These are phyloP conservation scores for Metopia argyrocephala DNA, from an alignment of 2,888 invertebrate genomes.

Conservation along the genomic window DNA sequence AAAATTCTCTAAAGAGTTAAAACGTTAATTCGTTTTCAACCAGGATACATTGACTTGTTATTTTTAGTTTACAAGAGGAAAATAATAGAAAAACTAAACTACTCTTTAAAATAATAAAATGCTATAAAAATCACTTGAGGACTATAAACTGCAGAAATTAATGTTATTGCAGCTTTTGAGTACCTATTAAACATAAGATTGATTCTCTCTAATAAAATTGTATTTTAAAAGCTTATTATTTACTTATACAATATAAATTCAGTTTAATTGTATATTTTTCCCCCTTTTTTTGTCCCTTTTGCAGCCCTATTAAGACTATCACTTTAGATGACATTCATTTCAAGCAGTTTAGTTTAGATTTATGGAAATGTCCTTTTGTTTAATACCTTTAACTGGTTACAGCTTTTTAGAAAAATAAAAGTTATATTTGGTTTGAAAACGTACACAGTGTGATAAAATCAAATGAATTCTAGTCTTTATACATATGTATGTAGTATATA, in stretches of 20 bases:
- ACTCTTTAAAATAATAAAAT: constrained; percentile 19
- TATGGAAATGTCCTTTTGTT: not conserved
- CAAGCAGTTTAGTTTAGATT: constrained; percentile 31
- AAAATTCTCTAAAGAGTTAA: no score
- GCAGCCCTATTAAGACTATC: constrained; percentile 1
- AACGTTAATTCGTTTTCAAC: no score
- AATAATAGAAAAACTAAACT: no score
- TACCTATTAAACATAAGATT: constrained; percentile 29
- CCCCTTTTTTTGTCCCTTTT: not conserved
- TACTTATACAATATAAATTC: not conserved
- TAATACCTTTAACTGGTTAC: not conserved
- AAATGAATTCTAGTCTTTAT: no score
- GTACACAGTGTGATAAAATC: no score
- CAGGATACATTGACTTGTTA: not conserved
- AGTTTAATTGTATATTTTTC: not conserved
- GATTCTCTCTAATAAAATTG: constrained; percentile 30
- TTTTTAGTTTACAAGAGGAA: not conserved
- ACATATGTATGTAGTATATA: no score
- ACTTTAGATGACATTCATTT: constrained; percentile 12
- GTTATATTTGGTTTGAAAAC: no score
- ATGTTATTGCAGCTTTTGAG: not conserved
- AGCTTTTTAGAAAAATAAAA: no score
- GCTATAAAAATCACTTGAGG: not conserved
- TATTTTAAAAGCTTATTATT: constrained; percentile 31
- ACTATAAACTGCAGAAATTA: not conserved